Percentiles rank a stretch among this genome's conserved stretches.
phyloP scores from a whole-genome alignment of 2,113 vertebrate genomes.

The Nothoprocta perdicaria region DNA sequence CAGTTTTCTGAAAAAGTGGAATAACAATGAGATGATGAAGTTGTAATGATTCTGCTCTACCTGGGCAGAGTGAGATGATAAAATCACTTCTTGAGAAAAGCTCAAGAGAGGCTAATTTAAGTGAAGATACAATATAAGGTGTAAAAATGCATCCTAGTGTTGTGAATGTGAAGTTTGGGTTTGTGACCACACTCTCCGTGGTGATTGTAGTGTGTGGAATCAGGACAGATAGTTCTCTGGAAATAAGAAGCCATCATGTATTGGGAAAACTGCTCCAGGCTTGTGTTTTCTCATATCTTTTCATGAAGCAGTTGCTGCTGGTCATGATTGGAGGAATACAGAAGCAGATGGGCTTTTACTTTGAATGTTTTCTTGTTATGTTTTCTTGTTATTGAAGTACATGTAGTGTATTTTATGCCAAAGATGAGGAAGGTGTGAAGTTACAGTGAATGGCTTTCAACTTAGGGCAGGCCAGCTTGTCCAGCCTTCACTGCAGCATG shows the following conservation, averaged over 20 bases:
- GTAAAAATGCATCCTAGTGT: not conserved
- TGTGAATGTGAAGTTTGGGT: too few species aligned
- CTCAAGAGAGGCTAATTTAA: not conserved
- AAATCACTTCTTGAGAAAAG: not conserved
- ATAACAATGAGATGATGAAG: not conserved
- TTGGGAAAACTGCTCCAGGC: not conserved
- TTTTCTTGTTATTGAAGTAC: not conserved
- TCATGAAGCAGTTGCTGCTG: not conserved
- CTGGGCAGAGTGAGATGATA: not conserved
- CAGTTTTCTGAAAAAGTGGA: not conserved
- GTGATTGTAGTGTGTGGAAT: not conserved
- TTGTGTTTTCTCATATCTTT: not conserved
- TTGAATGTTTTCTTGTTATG: not conserved
- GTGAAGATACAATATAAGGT: not conserved
- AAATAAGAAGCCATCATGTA: not conserved
- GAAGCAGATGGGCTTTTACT: not conserved
- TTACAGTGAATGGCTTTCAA: not conserved
- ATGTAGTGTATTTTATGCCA: not conserved
- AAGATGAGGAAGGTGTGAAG: not conserved
- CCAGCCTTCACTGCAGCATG: not conserved
- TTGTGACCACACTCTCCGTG: too few species aligned
- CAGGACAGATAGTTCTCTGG: not conserved
- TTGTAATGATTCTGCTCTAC: not conserved
- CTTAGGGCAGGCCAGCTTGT: not conserved
- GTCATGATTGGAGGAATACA: not conserved